phyloP scores from a whole-genome alignment of 1,140 invertebrate species.

The Stegodyphus mimosarum region DNA sequence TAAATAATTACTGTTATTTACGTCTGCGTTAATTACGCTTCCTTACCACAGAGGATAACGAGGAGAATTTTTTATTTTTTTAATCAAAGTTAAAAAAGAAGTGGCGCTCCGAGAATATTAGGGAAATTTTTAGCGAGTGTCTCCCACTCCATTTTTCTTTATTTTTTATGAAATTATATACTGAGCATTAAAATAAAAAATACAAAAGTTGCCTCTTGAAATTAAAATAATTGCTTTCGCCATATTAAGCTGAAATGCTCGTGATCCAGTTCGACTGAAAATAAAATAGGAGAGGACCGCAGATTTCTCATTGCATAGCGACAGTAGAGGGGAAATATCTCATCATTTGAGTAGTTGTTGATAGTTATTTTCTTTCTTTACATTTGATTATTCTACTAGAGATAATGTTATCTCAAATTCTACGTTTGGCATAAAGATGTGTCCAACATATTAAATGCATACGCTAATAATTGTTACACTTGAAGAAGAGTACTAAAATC shows the following conservation, averaged over 20 bases:
- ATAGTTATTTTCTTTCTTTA: no score
- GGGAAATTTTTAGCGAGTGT: no score
- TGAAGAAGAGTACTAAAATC: no score
- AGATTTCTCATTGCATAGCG: no score
- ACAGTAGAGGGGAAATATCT: no score
- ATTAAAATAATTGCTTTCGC: slow-evolving; percentile 44
- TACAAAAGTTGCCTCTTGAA: slow-evolving; percentile 27
- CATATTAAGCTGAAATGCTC: slow-evolving; percentile 17
- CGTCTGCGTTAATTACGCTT: slow-evolving; percentile 22
- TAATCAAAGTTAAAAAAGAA: background rate
- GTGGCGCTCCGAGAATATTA: no score
- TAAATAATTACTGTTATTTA: slow-evolving; percentile 48
- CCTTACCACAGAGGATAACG: background rate
- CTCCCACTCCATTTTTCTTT: background rate
- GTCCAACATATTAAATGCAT: no score
- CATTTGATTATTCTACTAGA: no score
- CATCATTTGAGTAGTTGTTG: no score
- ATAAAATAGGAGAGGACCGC: background rate
- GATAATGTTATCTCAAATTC: no score
- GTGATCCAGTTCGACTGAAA: slow-evolving; percentile 4
- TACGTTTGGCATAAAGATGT: no score
- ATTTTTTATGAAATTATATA: slow-evolving; percentile 33
- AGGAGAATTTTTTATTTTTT: background rate
- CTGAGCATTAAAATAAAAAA: background rate
- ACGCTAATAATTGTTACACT: no score